Evolutionary conservation across 2,113 vertebrate genomes (phyloP).

Genomic region (Chlorodrepanis virens): DNA sequence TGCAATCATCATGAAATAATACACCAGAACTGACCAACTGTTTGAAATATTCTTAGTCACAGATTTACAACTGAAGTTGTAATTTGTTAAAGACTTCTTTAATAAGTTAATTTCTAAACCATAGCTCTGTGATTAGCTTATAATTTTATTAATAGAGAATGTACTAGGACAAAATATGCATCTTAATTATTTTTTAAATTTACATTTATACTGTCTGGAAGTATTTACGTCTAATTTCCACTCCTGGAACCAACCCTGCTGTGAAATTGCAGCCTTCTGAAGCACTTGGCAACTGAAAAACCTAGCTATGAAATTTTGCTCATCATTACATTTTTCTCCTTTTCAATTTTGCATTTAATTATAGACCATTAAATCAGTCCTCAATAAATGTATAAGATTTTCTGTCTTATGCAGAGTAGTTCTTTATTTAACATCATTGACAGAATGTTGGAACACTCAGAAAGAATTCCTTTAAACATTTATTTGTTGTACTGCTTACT

Average conservation of each 20-base stretch:
- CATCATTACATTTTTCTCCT: slow-evolving; percentile 33
- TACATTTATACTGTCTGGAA: slow-evolving; percentile 1
- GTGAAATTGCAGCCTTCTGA: slow-evolving; percentile 41
- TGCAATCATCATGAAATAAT: slow-evolving; percentile 53
- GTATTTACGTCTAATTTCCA: slow-evolving; percentile 36
- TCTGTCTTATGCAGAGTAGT: background rate
- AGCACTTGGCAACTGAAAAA: slow-evolving; percentile 37
- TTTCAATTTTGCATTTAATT: slow-evolving; percentile 53
- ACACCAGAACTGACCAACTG: slow-evolving; percentile 48
- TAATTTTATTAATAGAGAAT: slow-evolving; percentile 2
- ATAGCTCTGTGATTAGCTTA: background rate
- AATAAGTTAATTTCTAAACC: slow-evolving; percentile 18
- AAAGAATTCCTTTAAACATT: background rate
- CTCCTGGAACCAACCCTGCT: slow-evolving; percentile 28
- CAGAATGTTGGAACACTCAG: background rate
- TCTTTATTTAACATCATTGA: slow-evolving; percentile 33
- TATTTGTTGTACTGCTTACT: background rate
- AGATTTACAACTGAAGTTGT: slow-evolving; percentile 45
- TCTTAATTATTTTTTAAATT: background rate
- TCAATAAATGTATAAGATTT: background rate
- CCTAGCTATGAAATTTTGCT: slow-evolving; percentile 18
- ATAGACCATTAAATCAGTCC: slow-evolving; percentile 15
- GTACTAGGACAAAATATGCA: background rate
- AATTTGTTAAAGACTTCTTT: slow-evolving; percentile 38
- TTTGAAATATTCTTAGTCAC: slow-evolving; percentile 32